phyloP scores from a whole-genome alignment of 2,888 invertebrate species.

The Scaptomyza flava region DNA sequence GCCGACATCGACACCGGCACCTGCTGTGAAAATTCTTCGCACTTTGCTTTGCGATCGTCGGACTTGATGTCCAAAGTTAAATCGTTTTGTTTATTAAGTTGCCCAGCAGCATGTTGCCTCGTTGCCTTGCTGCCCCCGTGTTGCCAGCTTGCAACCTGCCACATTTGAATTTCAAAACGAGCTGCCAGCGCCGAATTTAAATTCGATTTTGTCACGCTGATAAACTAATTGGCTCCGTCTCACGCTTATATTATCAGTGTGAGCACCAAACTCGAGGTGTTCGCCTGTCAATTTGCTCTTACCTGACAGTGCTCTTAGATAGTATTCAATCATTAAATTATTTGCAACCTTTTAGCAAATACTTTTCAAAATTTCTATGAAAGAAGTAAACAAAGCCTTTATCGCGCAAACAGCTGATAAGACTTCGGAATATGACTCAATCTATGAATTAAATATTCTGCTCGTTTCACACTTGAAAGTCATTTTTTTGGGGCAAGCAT shows the following conservation, averaged over 20 bases:
- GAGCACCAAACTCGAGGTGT: slow-evolving; percentile 23
- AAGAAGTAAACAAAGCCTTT: slow-evolving; percentile 30
- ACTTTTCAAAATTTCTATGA: slow-evolving; percentile 46
- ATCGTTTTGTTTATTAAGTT: slow-evolving; percentile 47
- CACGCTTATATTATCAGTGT: slow-evolving; percentile 40
- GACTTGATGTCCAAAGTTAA: slow-evolving; percentile 42
- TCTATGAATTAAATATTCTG: slow-evolving; percentile 32
- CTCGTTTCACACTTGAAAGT: slow-evolving; percentile 21
- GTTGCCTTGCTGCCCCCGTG: neutral
- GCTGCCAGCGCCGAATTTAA: slow-evolving; percentile 15
- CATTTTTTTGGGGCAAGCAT: slow-evolving; percentile 13
- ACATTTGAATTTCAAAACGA: slow-evolving; percentile 73
- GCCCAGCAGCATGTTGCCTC: slow-evolving; percentile 23
- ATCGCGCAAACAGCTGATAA: slow-evolving; percentile 52
- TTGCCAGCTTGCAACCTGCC: slow-evolving; percentile 49
- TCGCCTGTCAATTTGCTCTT: slow-evolving; percentile 30
- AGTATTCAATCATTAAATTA: slow-evolving; percentile 4
- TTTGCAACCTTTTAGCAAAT: slow-evolving; percentile 30
- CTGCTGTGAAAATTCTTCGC: slow-evolving; percentile 47
- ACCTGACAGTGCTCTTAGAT: too few relatives aligned
- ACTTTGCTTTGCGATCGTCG: slow-evolving; percentile 22
- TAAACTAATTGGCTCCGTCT: slow-evolving; percentile 53
- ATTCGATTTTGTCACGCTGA: slow-evolving; percentile 69
- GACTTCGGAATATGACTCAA: slow-evolving; percentile 49
- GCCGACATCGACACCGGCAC: slow-evolving; percentile 38